Base-by-base conservation (phyloP, 2,113 vertebrate species). In the Jaculus jaculus region DNA sequence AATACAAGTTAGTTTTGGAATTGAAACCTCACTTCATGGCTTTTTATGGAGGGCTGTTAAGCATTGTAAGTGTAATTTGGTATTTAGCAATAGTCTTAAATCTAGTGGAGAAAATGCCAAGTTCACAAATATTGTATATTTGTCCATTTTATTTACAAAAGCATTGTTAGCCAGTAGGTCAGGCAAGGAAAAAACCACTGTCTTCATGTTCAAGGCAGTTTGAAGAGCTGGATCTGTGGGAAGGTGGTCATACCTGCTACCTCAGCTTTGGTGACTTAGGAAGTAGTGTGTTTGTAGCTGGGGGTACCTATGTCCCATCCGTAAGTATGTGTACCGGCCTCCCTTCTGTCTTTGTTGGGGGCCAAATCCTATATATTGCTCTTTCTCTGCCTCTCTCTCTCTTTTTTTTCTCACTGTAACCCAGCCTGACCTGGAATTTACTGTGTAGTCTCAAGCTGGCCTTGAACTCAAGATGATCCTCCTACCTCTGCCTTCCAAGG, bases 101-200 rank as follows among this genome's bases (percentile, higher is more conserved):
- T 51, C 54, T 85, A 61, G 51, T 78, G 72, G 9, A 60, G 10
- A 74, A 84, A 68, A 42, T 78, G 20, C 21, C 39, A 78, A 68
- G 34, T 89, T 77, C 24, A 91, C 73, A 66, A 69, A 66, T 47
- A 8, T 37, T 34, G 28, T n/a, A 24, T 34, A 30, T 68, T 66
- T 88, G 84, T 89, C 65, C 65, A 63, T 81, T 86, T 89, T 78
- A 78, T 85, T 89, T 95, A 42, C 17, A 47, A 47, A 82, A 15
- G 54, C 34, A 37, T 63, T 81, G 30, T 42, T 6, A 60, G 54
- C 54, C 77, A 60, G 20, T 80, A 61, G 74, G 10, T 42, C 21
- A 51, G 63, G 54, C 63, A 93, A 39, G 26, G 42, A 17, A 28
- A 30, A 69, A 93, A 65, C 34, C 23, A 69, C 15, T 42, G 34